phyloP scores from a whole-genome alignment of 1,140 invertebrate species.

The Aphelinus certus region DNA sequence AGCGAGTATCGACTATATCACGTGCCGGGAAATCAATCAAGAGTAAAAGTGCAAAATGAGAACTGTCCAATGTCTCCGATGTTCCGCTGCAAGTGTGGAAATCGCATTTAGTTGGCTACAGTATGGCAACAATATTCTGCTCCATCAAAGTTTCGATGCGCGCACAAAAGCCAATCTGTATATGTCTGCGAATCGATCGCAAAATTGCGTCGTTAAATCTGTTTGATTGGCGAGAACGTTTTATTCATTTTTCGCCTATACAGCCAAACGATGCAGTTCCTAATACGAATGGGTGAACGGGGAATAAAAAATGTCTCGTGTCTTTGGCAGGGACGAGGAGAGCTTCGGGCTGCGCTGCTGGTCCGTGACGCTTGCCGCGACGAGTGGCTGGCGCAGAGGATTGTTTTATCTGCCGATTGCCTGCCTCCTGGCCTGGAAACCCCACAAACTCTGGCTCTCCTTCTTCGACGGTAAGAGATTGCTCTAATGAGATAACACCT shows the following conservation, averaged over 20 bases:
- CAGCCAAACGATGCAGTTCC: neutral
- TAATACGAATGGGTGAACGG: neutral
- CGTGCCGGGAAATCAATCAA: no score
- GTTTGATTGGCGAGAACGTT: constrained; percentile 5
- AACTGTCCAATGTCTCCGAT: no score
- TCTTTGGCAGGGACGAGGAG: constrained; percentile 60
- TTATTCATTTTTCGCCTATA: constrained; percentile 10
- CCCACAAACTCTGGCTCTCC: constrained; percentile 64
- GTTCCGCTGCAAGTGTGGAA: no score
- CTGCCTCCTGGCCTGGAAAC: constrained; percentile 64
- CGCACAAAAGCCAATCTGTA: no score
- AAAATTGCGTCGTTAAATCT: no score
- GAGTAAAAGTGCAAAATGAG: no score
- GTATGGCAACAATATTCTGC: no score
- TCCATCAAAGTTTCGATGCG: no score
- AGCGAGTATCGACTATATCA: no score
- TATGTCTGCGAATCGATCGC: no score
- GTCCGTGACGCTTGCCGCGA: constrained; percentile 61
- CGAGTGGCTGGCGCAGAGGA: constrained; percentile 65
- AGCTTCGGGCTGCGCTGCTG: constrained; percentile 60
- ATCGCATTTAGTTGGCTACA: no score
- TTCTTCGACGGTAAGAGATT: constrained; percentile 58
- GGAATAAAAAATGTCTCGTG: constrained; percentile 29
- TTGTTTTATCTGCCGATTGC: constrained; percentile 65
- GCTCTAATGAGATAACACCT: neutral